These are phyloP conservation scores for Channa striata DNA, from an alignment of 2,797 vertebrate species.

Conservation along the genomic window DNA sequence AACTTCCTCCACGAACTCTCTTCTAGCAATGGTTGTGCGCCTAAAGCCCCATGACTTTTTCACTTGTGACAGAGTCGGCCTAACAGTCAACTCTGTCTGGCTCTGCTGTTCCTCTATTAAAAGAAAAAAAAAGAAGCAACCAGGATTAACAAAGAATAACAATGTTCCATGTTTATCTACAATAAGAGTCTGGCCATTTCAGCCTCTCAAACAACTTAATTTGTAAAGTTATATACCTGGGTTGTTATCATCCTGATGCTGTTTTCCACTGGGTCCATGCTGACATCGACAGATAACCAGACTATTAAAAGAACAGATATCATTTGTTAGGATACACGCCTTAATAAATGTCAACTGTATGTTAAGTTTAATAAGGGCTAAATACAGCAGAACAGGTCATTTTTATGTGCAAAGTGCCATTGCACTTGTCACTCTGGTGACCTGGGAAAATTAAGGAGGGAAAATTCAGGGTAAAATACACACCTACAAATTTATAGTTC, in stretches of 20 bases:
- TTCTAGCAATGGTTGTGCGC: conserved; percentile 92
- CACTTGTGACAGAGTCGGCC: conserved; percentile 90
- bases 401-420: conserved; percentile 27
- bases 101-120: conserved; percentile 67
- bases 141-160: not conserved
- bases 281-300: conserved; percentile 27
- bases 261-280: conserved; percentile 64
- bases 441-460: conserved; percentile 3
- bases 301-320: conserved; percentile 43
- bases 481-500: accelerated
- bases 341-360: not conserved
- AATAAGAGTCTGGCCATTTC: not conserved
- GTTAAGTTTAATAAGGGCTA: not conserved
- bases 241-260: conserved; percentile 34
- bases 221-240: conserved; percentile 58
- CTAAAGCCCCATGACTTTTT: conserved; percentile 97
- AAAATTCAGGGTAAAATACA: conserved; percentile 15
- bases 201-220: not conserved
- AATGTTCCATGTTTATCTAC: not conserved
- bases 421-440: conserved; percentile 17
- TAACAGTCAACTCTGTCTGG: conserved; percentile 58
- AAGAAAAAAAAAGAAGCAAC: conserved; percentile 36
- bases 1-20: conserved; percentile 86
- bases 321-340: conserved; percentile 17
- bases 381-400: not conserved